Evolutionary conservation across 2,888 invertebrate genomes (phyloP).

Genomic region (Subacronicta megacephala): DNA sequence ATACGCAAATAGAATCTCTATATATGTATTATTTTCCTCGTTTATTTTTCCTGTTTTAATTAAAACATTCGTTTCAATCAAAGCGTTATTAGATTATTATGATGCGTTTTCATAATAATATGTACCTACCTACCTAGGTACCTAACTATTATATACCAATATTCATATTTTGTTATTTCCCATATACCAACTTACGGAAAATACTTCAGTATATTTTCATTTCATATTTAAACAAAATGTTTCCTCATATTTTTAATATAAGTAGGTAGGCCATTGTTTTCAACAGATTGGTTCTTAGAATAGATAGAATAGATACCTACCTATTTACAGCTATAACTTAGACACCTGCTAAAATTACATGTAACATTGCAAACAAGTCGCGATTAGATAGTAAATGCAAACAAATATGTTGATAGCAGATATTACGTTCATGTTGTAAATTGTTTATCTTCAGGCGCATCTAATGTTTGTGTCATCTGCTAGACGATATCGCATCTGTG

Average conservation of each 20-base stretch:
- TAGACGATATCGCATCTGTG: conserved; percentile 7
- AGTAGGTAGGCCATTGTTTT: too few relatives aligned
- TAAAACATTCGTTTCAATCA: background rate
- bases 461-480: conserved; percentile 4
- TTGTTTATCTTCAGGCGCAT: conserved; percentile 18
- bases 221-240: too few relatives aligned
- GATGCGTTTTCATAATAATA: too few relatives aligned
- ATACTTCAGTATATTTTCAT: too few relatives aligned
- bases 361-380: conserved; percentile 13
- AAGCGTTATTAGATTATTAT: conserved; percentile 7
- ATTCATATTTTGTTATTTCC: too few relatives aligned
- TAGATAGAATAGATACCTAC: too few relatives aligned
- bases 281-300: too few relatives aligned
- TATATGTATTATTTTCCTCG: conserved; percentile 2
- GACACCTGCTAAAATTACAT: conserved; percentile 24
- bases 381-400: conserved; percentile 45
- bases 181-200: too few relatives aligned
- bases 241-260: too few relatives aligned
- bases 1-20: conserved; percentile 7
- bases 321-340: too few relatives aligned
- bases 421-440: conserved; percentile 27
- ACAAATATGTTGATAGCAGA: conserved; percentile 30
- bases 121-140: too few relatives aligned
- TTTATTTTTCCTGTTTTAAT: conserved; percentile 24
- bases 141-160: too few relatives aligned